Conservation (phyloP, 2,888 invertebrate species). For the Pristionchus maxplancki region DNA sequence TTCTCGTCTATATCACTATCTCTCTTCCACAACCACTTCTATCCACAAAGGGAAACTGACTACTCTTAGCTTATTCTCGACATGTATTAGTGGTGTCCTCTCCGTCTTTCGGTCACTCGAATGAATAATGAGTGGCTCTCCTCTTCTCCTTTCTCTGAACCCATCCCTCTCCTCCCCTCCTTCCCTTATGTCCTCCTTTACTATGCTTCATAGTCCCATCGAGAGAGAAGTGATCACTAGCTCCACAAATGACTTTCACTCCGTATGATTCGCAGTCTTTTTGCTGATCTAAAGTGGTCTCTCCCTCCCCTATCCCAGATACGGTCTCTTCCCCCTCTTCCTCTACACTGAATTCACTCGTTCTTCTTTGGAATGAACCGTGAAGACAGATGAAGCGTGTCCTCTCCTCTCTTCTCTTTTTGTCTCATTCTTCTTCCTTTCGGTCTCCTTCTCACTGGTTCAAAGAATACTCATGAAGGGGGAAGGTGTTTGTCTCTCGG, state of each 20-base stretch:
- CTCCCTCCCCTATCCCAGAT: background rate
- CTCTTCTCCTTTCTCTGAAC: constrained; percentile 4
- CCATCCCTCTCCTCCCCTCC: background rate
- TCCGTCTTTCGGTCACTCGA: constrained; percentile 3
- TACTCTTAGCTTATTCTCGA: constrained; percentile 7
- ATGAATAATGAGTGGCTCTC: constrained; percentile 11
- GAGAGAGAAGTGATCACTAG: background rate
- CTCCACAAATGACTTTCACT: constrained; percentile 23
- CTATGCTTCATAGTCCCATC: background rate
- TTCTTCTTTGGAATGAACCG: background rate
- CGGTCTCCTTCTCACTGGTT: constrained; percentile 23
- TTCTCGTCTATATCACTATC: background rate
- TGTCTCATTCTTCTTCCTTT: constrained; percentile 27
- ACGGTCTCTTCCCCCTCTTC: background rate
- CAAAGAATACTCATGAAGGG: constrained; percentile 23
- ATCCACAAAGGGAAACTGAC: background rate
- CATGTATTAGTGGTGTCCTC: background rate
- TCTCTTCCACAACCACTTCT: background rate
- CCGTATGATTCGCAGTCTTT: constrained; percentile 10
- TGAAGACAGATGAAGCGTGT: background rate
- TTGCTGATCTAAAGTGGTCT: constrained; percentile 1
- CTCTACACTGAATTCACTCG: background rate
- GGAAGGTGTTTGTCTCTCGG: constrained; percentile 26
- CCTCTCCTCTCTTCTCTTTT: constrained; percentile 16
- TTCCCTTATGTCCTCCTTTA: background rate